These are phyloP conservation scores for Neogobius melanostomus DNA, from an alignment of 2,113 vertebrate genomes.

Conservation along the genomic window DNA sequence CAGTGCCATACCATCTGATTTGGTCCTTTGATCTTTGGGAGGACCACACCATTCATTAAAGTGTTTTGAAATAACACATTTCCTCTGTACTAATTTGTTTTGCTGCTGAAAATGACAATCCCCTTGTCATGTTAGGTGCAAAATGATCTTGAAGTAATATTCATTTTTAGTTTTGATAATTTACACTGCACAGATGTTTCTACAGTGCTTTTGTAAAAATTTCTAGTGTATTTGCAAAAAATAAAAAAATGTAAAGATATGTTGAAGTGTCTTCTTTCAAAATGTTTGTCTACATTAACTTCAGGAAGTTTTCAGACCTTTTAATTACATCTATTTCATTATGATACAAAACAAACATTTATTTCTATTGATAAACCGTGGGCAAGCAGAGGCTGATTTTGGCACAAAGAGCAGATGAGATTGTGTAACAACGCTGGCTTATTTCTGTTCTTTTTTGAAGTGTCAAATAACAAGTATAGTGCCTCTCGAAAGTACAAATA, in stretches of 20 bases:
- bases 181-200: conserved; percentile 82
- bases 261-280: background rate
- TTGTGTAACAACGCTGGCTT: too few species aligned
- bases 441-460: too few species aligned
- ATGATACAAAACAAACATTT: too few species aligned
- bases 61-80: conserved; percentile 52
- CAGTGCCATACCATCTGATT: conserved; percentile 67
- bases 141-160: conserved; percentile 74
- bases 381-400: too few species aligned
- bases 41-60: conserved; percentile 15
- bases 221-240: conserved; percentile 84
- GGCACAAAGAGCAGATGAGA: too few species aligned
- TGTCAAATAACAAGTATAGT: too few species aligned
- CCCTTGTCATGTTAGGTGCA: conserved; percentile 76
- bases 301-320: too few species aligned
- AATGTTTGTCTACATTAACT: background rate
- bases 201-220: conserved; percentile 84
- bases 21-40: conserved; percentile 30
- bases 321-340: too few species aligned
- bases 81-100: conserved; percentile 64
- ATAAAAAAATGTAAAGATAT: conserved; percentile 63
- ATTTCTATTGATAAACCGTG: too few species aligned
- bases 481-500: too few species aligned
- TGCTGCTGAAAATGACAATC: conserved; percentile 82
- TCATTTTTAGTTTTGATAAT: conserved; percentile 81